Evolutionary conservation across 2,113 vertebrate species (phyloP).

Genomic region (Hydropotes inermis): DNA sequence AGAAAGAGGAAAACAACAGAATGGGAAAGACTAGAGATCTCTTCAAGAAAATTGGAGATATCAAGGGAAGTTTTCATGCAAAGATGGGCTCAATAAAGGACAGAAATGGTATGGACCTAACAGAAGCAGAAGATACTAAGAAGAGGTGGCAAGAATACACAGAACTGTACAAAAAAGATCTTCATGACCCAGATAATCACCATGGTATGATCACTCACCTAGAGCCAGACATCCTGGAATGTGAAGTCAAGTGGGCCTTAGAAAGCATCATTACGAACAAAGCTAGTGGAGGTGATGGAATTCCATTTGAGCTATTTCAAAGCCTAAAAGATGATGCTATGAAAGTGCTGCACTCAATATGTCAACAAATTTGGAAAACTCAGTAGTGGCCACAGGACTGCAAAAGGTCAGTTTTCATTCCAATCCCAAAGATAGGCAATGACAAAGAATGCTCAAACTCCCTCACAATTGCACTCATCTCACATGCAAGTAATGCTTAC

Average conservation of each 20-base stretch:
- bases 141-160: neutral
- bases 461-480: rapidly evolving
- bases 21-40: neutral
- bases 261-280: neutral
- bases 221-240: neutral
- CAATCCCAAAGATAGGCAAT: neutral
- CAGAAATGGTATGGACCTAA: neutral
- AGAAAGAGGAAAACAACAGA: neutral
- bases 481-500: neutral
- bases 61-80: neutral
- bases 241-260: neutral
- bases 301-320: neutral
- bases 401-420: neutral
- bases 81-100: neutral
- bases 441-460: neutral
- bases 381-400: neutral
- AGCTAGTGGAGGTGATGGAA: neutral
- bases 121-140: neutral
- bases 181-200: neutral
- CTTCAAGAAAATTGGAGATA: neutral
- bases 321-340: neutral
- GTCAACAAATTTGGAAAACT: neutral
- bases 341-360: neutral
- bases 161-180: neutral
- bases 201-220: neutral